Evolutionary conservation across 2,888 invertebrate genomes (phyloP), one percentile per base, ranked within the genome.

Genomic region (Papilio protenor): DNA sequence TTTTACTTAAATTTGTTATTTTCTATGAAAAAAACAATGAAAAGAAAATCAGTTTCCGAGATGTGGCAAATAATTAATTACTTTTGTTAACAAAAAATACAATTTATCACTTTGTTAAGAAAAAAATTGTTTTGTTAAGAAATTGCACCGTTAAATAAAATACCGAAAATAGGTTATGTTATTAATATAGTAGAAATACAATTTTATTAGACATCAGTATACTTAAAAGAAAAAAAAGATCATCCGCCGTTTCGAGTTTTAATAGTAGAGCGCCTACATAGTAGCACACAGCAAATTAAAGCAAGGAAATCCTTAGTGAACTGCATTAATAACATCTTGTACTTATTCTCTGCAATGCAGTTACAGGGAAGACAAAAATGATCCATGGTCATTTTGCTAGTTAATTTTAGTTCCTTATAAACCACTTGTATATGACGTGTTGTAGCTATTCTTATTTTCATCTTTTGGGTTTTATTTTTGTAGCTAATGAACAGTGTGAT

Each of bases 221-320:
- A 40, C 33, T 4, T 6, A 5, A 40, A 5, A 52, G 49, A 14
- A 52, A 1, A n/a, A 16, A 72, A 40, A 59, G 6, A 6, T 73
- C 40, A 73, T 23, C 40, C 18, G 57, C 59, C 45, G 27, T 21
- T 55, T 59, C 11, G 27, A 33, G 61, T 64, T 64, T 64, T 2
- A 40, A 21, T 59, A 59, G 66, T 66, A 66, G 3, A 66, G 11
- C 66, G 18, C 21, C 59, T 73, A 40, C n/a, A 21, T 40, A 72
- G 55, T 73, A 73, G 33, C 45, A 73, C 23, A 73, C 45, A 47
- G 59, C 59, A 73, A 73, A 73, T 73, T 74, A 74, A 74, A 61
- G 27, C 45, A 74, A 61, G 47, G 47, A 74, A 74, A 47, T 74
- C 73, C 61, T 47, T 61, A 74, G 61, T 74, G 47, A 74, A 74